These are phyloP conservation scores for Chrysogorgia sp. DNA, from an alignment of 92 coral and sea anemone species.

Conservation along the genomic window DNA sequence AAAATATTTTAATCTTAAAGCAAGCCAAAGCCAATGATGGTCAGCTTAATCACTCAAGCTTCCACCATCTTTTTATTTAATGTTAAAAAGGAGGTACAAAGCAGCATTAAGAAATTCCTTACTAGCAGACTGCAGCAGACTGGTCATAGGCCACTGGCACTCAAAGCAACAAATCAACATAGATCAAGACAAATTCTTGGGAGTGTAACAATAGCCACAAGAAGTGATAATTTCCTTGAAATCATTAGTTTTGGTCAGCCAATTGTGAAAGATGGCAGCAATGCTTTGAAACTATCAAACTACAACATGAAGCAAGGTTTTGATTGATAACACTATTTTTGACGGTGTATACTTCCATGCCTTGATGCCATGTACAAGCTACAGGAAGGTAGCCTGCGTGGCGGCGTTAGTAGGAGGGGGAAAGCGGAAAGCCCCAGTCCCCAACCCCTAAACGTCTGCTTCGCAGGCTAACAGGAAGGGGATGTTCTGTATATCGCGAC, in stretches of 20 bases:
- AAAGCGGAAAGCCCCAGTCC: too few relatives aligned
- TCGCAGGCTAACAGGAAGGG: too few relatives aligned
- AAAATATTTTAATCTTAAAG: slow-evolving; percentile 11
- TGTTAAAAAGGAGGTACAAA: neutral
- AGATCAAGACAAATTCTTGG: slow-evolving; percentile 29
- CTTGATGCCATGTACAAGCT: too few relatives aligned
- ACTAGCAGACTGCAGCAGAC: slow-evolving; percentile 7
- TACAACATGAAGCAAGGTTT: slow-evolving; percentile 15
- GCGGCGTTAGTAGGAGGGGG: too few relatives aligned
- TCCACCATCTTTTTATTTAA: neutral
- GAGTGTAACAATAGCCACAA: slow-evolving; percentile 3
- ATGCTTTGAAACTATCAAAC: neutral
- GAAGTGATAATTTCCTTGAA: slow-evolving; percentile 13
- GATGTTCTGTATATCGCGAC: too few relatives aligned
- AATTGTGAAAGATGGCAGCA: slow-evolving; percentile 19
- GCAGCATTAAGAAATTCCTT: slow-evolving; percentile 1
- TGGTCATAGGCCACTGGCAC: slow-evolving; percentile 16
- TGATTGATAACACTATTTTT: slow-evolving; percentile 23
- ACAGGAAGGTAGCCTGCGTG: too few relatives aligned
- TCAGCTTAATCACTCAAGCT: slow-evolving; percentile 9
- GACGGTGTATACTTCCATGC: too few relatives aligned
- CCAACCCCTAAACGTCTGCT: too few relatives aligned
- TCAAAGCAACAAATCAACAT: slow-evolving; percentile 22
- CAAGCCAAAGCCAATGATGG: slow-evolving; percentile 30
- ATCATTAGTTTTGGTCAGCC: slow-evolving; percentile 26